Evolutionary conservation across 2,113 vertebrate species (phyloP).

Genomic region (Lanius ludovicianus): DNA sequence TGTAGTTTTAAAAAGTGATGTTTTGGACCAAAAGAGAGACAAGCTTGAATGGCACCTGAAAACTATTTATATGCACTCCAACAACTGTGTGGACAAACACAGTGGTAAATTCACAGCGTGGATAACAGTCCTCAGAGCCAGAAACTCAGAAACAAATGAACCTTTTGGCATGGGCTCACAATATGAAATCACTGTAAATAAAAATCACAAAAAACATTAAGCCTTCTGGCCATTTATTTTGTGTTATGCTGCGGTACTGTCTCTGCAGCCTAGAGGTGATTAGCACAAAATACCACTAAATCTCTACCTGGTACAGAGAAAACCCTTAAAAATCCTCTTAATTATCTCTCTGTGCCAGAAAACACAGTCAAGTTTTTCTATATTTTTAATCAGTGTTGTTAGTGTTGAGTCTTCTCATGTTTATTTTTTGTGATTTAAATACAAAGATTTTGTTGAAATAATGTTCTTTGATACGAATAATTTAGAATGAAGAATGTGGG

Average conservation of each 20-base stretch:
- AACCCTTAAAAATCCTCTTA: not conserved
- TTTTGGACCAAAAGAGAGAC: not conserved
- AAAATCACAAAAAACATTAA: conserved; percentile 20
- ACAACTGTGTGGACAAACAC: not conserved
- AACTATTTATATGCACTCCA: not conserved
- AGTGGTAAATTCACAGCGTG: not conserved
- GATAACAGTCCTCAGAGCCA: not conserved
- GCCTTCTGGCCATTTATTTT: conserved; percentile 34
- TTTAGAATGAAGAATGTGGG: conserved; percentile 61
- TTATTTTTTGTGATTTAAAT: conserved; percentile 44
- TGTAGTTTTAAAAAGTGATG: not conserved
- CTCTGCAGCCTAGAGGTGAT: not conserved
- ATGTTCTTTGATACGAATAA: conserved; percentile 64
- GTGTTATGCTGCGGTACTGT: not conserved
- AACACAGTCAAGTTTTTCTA: not conserved
- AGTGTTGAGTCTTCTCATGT: conserved; percentile 27
- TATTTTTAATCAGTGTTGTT: conserved; percentile 39
- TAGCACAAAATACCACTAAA: conserved; percentile 33
- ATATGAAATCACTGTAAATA: conserved; percentile 17
- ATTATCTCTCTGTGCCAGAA: conserved; percentile 15
- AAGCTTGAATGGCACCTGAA: not conserved
- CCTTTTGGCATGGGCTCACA: not conserved
- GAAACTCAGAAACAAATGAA: conserved; percentile 27
- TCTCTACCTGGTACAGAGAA: conserved; percentile 30
- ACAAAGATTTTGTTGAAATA: conserved; percentile 68